Evolutionary conservation across 2,888 invertebrate genomes (phyloP).

Genomic region (Branchellion lobata): DNA sequence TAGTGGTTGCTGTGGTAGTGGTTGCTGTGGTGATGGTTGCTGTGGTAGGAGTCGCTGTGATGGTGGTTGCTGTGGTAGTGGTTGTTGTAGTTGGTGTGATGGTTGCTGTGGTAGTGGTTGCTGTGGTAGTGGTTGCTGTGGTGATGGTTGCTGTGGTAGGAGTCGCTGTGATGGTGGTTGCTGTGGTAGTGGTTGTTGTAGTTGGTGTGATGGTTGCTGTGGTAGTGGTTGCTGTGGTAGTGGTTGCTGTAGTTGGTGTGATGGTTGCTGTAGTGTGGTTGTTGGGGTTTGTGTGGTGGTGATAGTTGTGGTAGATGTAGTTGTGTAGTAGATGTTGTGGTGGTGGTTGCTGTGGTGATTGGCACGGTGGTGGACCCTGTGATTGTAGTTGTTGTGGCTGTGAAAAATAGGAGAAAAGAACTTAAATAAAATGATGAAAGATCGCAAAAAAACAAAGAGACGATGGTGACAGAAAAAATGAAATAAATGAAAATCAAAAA

Average conservation of each 20-base stretch:
- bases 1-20: not conserved
- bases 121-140: not conserved
- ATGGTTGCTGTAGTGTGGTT: not conserved
- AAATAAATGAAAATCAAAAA: no score
- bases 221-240: not conserved
- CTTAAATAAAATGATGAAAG: no score
- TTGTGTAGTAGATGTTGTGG: not conserved
- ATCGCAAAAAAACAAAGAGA: no score
- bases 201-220: not conserved
- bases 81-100: not conserved
- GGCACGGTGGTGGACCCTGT: no score
- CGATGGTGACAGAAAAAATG: no score
- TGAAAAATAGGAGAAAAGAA: no score
- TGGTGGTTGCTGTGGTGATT: not conserved
- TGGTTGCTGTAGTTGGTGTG: not conserved
- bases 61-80: no score
- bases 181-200: not conserved
- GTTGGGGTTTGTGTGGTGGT: slow-evolving; percentile 18
- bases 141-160: not conserved
- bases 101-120: not conserved
- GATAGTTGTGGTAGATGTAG: not conserved
- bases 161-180: no score
- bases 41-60: no score
- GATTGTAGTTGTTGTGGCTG: no score
- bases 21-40: not conserved